A percentile compares a stretch with the other conserved stretches of the same genome.
Evolutionary conservation across 2,113 vertebrate species (phyloP).

Genomic region (Spermophilus dauricus): DNA sequence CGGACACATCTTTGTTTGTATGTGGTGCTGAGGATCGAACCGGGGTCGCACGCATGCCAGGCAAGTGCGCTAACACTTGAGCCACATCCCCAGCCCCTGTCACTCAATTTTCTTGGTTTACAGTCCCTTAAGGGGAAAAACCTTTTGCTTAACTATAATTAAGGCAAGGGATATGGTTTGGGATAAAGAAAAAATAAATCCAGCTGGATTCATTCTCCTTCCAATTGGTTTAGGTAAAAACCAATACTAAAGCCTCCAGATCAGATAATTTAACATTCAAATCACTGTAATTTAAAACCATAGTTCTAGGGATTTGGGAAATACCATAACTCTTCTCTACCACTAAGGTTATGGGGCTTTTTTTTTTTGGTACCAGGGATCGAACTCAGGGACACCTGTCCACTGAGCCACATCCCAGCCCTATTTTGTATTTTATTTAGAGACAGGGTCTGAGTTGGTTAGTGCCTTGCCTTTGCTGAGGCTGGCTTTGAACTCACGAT

Average conservation of each 20-base stretch:
- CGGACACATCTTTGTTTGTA: no score
- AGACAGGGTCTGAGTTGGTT: no score
- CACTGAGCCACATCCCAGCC: no score
- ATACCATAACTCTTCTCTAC: background rate
- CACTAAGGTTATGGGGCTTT: background rate
- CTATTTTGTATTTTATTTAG: no score
- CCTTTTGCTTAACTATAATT: background rate
- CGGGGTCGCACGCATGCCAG: no score
- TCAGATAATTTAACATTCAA: background rate
- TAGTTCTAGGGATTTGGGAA: background rate
- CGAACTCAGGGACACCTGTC: no score
- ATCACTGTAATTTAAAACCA: background rate
- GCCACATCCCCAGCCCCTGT: background rate
- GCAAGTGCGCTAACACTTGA: no score
- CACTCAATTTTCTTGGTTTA: background rate
- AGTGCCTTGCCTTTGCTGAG: no score
- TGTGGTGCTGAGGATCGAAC: no score
- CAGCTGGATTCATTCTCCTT: background rate
- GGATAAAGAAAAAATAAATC: no score
- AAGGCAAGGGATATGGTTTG: background rate
- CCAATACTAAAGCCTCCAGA: background rate
- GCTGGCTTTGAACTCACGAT: no score
- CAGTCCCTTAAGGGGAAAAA: background rate
- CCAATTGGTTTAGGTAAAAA: slow-evolving; percentile 9
- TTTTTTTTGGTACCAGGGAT: background rate